Percentiles rank a stretch among this genome's conserved stretches.
phyloP scores from a whole-genome alignment of 2,113 vertebrate genomes.

The Corydoras sp. region DNA sequence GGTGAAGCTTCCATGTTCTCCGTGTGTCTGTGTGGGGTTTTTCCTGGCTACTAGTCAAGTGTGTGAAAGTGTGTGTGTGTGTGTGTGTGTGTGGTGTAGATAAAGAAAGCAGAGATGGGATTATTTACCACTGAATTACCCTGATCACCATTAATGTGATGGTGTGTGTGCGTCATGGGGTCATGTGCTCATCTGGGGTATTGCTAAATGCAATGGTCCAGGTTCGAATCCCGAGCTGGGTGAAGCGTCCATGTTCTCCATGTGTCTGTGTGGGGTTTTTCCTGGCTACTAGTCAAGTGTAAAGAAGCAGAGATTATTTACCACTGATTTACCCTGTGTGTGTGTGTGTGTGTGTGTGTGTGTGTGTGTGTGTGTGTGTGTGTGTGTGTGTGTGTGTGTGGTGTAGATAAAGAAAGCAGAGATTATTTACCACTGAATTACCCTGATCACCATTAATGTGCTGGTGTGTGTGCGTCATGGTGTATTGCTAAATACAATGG shows the following conservation, averaged over 20 bases:
- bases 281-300: too few species aligned
- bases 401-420: not conserved
- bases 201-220: too few species aligned
- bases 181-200: too few species aligned
- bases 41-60: too few species aligned
- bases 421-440: slow-evolving; percentile 8
- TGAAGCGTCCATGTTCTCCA: too few species aligned
- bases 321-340: slow-evolving; percentile 7
- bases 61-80: not conserved
- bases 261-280: too few species aligned
- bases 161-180: slow-evolving; percentile 10
- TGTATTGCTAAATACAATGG: too few species aligned
- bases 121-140: slow-evolving; percentile 16
- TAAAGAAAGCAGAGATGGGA: not conserved
- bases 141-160: slow-evolving; percentile 41
- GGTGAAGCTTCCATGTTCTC: too few species aligned
- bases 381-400: not conserved
- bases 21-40: too few species aligned
- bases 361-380: not conserved
- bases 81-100: not conserved
- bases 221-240: too few species aligned
- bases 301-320: slow-evolving; percentile 3
- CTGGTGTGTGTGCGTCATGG: slow-evolving; percentile 19
- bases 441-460: slow-evolving; percentile 41
- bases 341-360: not conserved